Base-by-base conservation (phyloP, 2,797 vertebrate genomes). In the Megalops cyprinoides region DNA sequence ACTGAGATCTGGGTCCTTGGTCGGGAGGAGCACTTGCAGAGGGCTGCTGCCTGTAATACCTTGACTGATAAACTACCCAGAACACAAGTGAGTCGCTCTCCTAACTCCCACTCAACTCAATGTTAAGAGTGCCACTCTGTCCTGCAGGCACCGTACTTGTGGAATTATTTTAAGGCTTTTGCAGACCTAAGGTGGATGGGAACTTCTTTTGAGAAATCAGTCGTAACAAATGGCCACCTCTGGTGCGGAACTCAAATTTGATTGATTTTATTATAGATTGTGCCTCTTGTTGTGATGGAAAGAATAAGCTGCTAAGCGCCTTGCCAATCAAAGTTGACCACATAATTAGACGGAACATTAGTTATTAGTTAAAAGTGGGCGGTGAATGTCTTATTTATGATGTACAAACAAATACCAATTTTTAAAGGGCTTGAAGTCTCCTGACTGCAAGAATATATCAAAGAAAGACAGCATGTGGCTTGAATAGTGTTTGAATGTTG, bases 361-460 rank as follows among this genome's bases (percentile, higher is more conserved):
- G 67, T 39, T 42, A 39, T 42, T 44, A 71, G 67, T 10, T n/a
- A 71, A 42, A 39, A 71, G 23, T 23, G 67, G 39, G 20, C 10
- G 39, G n/a, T 8, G 39, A 44, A 71, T 18, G n/a, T n/a, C n/a
- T n/a, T n/a, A 18, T 34, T 34, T 65, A 44, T 23, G n/a, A 8
- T 42, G 51, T 71, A 20, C 67, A 71, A 71, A 71, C 23, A 71
- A 23, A n/a, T n/a, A n/a, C n/a, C n/a, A n/a, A n/a, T n/a, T 71
- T 23, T 6, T 20, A 44, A 44, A 71, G 44, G 67, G n/a, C 34
- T 23, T 18, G 39, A 67, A 7, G 4, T 25, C n/a, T 71, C 20
- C 1, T 42, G 20, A n/a, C 67, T 71, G 44, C 39, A 39, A 71
- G 23, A 65, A 67, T 39, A 7, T 25, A 69, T 53, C 9, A 18